Evolutionary conservation across 1,140 invertebrate genomes (phyloP), one percentile per base, ranked within the genome.

Genomic region (Aphaenogaster floridana): DNA sequence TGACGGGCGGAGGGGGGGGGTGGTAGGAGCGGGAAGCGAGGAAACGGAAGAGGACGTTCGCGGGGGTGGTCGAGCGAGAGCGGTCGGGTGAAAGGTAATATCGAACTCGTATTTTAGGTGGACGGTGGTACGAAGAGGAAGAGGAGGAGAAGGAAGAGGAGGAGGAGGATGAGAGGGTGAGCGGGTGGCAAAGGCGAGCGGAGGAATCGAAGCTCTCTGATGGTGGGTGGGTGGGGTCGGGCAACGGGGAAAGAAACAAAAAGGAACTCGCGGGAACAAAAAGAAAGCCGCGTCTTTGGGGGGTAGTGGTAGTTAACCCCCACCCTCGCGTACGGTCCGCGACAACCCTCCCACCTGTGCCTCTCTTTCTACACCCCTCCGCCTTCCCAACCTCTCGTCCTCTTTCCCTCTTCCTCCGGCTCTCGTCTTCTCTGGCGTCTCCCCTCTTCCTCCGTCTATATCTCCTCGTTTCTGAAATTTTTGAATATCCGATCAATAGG

Each of bases 401-500:
- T 88, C 90, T 88, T 88, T 74, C 87, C 88, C 80, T 76, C 87
- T 87, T 87, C 78, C 72, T 86, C 78, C 68, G 54, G 57, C 69
- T 84, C 64, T 86, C 64, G 69, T 91, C 85, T 85, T 74, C 81
- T 86, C 76, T 72, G 63, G 59, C 54, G 54, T 83, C 80, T 83
- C 76, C 77, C 66, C 84, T 83, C 89, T 68, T 72, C 57, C 54
- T 86, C 76, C 76, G 63, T 71, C 87, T 87, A 87, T 88, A 86
- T 92, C 87, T 90, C 89, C 92, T 91, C 91, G 89, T 93, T 93
- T 91, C 92, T 91, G 92, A 94, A 95, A 94, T 94, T 95, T 93
- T 95, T 95, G 94, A 94, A 94, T 95, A 94, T 94, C 93, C 94
- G 94, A 94, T 94, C 94, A 93, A 95, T 95, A 94, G 92, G 92